Evolutionary conservation across 2,113 vertebrate genomes (phyloP), one percentile per base, ranked within the genome.

Genomic region (Murina feae): DNA sequence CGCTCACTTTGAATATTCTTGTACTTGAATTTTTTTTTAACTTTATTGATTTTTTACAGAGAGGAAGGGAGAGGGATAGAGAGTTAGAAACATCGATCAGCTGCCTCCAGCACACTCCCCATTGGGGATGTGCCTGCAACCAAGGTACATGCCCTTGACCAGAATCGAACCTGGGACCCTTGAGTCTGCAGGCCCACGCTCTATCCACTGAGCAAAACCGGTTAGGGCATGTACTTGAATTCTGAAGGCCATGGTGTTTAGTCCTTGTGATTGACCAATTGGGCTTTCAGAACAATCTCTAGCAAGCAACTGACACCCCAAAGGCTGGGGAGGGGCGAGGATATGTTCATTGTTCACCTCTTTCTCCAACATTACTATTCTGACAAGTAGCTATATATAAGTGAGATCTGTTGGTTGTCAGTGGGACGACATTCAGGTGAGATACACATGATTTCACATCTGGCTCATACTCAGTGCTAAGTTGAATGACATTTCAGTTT

Each of bases 181-280:
- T n/a, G n/a, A n/a, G n/a, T n/a, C n/a, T n/a, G n/a, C n/a, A n/a
- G n/a, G n/a, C n/a, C n/a, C n/a, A n/a, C n/a, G n/a, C n/a, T n/a
- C n/a, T n/a, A n/a, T n/a, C n/a, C n/a, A n/a, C n/a, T n/a, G n/a
- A n/a, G n/a, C n/a, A n/a, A n/a, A n/a, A n/a, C n/a, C n/a, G n/a
- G n/a, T n/a, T n/a, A n/a, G n/a, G n/a, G n/a, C n/a, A n/a, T 81
- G 23, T 44, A 60, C n/a, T 74, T 82, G 47, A 92, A 90, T 86
- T 35, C 32, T 60, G 65, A 35, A 53, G 76, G 53, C 39, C 37
- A 9, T 14, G 28, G 18, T 47, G 30, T 84, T 32, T 37, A 37
- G 47, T n/a, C 35, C 47, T 83, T 76, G 8, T 60, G 82, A 42
- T 1, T 55, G 37, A 30, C n/a, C 72, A 68, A 23, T 81, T 60